These are phyloP conservation scores for Eulacestoma nigropectus DNA, from an alignment of 2,113 vertebrate species.

Conservation along the genomic window DNA sequence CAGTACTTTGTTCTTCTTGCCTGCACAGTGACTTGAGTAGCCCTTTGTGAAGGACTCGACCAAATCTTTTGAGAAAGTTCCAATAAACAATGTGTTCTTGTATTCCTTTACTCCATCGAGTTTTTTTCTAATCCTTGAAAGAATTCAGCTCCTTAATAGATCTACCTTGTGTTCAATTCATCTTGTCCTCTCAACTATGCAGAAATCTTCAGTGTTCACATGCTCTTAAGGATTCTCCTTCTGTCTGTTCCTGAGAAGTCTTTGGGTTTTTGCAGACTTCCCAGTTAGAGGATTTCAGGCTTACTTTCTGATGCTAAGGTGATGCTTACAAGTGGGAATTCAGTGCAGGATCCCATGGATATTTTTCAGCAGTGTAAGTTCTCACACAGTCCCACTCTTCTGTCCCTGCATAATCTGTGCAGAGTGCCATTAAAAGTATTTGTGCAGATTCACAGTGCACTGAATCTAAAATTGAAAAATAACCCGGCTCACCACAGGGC, in stretches of 20 bases:
- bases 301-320: background rate
- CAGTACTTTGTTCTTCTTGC: slow-evolving; percentile 37
- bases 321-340: background rate
- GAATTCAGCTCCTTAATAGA: slow-evolving; percentile 10
- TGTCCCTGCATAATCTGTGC: background rate
- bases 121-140: slow-evolving; percentile 36
- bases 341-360: background rate
- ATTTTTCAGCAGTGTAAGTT: background rate
- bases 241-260: background rate
- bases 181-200: background rate
- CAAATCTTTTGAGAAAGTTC: slow-evolving; percentile 21
- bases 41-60: slow-evolving; percentile 23
- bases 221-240: background rate
- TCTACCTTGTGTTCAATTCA: slow-evolving; percentile 32
- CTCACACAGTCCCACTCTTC: background rate
- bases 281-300: background rate
- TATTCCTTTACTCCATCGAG: background rate
- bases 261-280: background rate
- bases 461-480: background rate
- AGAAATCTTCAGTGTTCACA: background rate
- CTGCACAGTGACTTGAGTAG: slow-evolving; percentile 1
- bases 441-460: background rate
- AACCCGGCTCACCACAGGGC: background rate
- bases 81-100: slow-evolving; percentile 20
- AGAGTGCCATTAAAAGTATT: background rate